phyloP scores from a whole-genome alignment of 2,888 invertebrate species.

The Alviniconcha strummeri region DNA sequence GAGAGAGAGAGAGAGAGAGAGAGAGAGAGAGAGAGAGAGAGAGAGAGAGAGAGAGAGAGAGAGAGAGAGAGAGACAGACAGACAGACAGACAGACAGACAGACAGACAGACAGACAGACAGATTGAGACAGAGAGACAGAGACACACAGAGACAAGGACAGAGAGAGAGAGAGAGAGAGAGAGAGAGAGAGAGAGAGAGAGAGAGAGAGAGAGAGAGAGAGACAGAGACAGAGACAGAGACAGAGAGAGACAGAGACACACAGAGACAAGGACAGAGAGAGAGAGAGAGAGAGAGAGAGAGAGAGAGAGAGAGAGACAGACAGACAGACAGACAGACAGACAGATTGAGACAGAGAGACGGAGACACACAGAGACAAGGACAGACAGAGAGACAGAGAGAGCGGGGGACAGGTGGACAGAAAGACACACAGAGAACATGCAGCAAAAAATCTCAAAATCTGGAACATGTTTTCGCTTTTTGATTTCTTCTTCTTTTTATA shows the following conservation, averaged over 20 bases:
- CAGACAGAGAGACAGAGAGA: neutral
- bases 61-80: neutral
- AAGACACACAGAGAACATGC: neutral
- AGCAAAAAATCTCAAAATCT: conserved; percentile 5
- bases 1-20: neutral
- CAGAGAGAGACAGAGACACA: neutral
- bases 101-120: neutral
- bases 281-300: neutral
- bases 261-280: too few relatives aligned
- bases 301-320: conserved; percentile 1
- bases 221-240: too few relatives aligned
- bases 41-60: neutral
- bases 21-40: neutral
- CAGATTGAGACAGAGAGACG: neutral
- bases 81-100: neutral
- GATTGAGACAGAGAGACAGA: too few relatives aligned
- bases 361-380: neutral
- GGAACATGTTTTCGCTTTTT: neutral
- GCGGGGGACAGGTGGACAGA: neutral
- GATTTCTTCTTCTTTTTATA: too few relatives aligned
- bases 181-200: neutral
- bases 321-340: neutral
- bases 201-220: neutral
- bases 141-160: too few relatives aligned
- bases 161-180: too few relatives aligned